Evolutionary conservation across 2,797 vertebrate genomes (phyloP), one percentile per base, ranked within the genome.

Genomic region (Fundulus diaphanus): DNA sequence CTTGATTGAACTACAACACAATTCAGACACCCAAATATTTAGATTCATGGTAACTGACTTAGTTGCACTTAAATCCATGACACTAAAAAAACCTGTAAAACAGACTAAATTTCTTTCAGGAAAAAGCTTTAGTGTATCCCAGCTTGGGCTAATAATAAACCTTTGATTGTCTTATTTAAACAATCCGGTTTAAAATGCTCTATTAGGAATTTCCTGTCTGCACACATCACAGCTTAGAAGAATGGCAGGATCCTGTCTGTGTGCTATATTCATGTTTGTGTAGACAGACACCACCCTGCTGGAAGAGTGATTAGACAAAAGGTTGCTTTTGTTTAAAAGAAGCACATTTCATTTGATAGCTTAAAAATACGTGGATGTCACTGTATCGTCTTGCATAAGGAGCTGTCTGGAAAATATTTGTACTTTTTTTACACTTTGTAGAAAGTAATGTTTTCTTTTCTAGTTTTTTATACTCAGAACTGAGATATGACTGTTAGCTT

Each of bases 161-260:
- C 57, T n/a, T 40, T 29, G 27, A 56, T 56, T 80, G 77, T 81
- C 22, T 70, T 69, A 73, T 51, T 79, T 65, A 78, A n/a, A 71
- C 31, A 70, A 66, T 84, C 54, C 77, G 88, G 83, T 84, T 61
- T 61, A 22, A 77, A 69, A 67, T 27, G 66, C 66, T 80, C 72
- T 78, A 88, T 85, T 85, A 83, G 81, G 85, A 82, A 92, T 79
- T 89, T 93, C 90, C 94, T 89, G 85, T 48, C 63, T 65, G 70
- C 67, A 74, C 68, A 78, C 59, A 16, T 82, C 77, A 66, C 59
- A 63, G 69, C 72, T 82, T 44, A 72, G 61, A 86, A 89, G 78
- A 91, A 90, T 71, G 79, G 82, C 29, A 70, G 33, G 77, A 88
- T 92, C 91, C 92, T 86, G 88, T 84, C 78, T 49, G 78, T 72